A percentile compares a stretch with the other conserved stretches of the same genome.
Conservation (phyloP, 2,113 vertebrate genomes). For the Sinocyclocheilus grahami region DNA sequence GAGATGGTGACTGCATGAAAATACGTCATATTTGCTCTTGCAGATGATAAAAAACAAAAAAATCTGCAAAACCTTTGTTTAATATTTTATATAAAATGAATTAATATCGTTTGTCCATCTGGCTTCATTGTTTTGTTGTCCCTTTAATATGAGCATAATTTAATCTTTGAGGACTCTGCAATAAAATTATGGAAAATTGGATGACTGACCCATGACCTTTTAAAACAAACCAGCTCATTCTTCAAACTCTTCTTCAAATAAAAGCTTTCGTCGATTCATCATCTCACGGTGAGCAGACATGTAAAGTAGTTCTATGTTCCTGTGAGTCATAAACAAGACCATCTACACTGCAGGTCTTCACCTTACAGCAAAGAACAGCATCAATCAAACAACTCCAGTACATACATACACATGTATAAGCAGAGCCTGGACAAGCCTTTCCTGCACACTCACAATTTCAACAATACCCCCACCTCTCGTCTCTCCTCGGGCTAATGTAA, state of each 20-base stretch:
- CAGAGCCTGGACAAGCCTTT: conserved; percentile 9
- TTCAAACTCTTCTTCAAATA: not conserved
- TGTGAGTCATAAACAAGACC: conserved; percentile 3
- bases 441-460: conserved; percentile 6
- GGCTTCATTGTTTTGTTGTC: not conserved
- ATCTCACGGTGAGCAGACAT: not conserved
- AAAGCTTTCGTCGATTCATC: conserved; percentile 20
- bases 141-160: conserved; percentile 5
- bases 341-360: not conserved
- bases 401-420: not conserved
- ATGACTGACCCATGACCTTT: not conserved
- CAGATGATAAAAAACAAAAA: not conserved
- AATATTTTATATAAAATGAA: not conserved
- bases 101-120: not conserved
- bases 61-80: not conserved
- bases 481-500: conserved; percentile 41
- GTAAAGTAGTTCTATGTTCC: conserved; percentile 7
- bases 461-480: conserved; percentile 8
- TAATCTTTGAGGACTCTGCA: not conserved
- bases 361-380: not conserved
- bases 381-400: conserved; percentile 8
- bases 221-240: conserved; percentile 1
- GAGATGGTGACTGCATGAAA: not conserved
- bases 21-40: not conserved
- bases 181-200: not conserved